phyloP scores from a whole-genome alignment of 92 coral and sea anemone species.

The Muricea muricata region DNA sequence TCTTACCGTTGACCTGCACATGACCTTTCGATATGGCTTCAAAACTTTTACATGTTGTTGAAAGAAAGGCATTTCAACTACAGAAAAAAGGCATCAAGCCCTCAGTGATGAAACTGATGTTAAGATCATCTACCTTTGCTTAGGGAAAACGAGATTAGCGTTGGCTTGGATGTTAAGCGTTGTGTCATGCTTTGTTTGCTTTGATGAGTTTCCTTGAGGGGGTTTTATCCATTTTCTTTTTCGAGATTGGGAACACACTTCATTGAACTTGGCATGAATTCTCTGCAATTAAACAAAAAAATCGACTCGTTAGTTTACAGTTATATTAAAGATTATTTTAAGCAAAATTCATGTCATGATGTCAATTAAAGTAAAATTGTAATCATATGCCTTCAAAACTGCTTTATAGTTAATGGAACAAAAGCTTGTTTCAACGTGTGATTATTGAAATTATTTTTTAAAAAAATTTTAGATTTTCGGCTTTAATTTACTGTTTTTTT shows the following conservation, averaged over 20 bases:
- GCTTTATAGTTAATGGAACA: no score
- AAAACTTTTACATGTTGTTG: not conserved
- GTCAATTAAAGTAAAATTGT: no score
- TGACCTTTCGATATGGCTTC: not conserved
- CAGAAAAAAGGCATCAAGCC: not conserved
- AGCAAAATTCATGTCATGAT: no score
- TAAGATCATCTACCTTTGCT: slow-evolving; percentile 1
- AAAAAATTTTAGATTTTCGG: no score
- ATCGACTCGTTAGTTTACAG: not conserved
- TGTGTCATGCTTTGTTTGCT: not conserved
- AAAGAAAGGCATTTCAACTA: slow-evolving; percentile 9
- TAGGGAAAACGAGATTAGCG: not conserved
- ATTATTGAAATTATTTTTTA: no score
- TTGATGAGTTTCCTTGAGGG: slow-evolving; percentile 1
- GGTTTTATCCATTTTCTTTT: not conserved
- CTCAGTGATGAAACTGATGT: not conserved
- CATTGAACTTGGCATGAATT: not conserved
- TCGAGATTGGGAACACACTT: slow-evolving; percentile 5
- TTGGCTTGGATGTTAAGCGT: slow-evolving; percentile 4
- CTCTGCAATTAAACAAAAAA: not conserved
- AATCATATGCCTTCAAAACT: no score
- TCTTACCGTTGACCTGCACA: slow-evolving; percentile 9
- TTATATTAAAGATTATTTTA: no score
- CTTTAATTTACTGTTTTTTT: no score
- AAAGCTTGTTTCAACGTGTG: no score